These are phyloP conservation scores for Ophion obscuratus DNA, from an alignment of 2,888 invertebrate species.

Conservation along the genomic window DNA sequence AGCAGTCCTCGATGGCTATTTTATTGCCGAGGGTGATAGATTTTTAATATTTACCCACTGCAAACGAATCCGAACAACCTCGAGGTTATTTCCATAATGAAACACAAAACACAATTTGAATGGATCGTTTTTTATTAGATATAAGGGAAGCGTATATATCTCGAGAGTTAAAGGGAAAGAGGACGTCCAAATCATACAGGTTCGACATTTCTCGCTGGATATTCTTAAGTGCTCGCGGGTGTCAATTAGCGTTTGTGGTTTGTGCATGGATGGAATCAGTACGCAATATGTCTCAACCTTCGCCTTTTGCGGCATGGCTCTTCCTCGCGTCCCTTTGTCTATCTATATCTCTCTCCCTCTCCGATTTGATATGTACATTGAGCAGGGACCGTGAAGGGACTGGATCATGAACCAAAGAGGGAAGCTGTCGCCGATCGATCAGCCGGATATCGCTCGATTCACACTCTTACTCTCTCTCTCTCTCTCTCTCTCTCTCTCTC, in stretches of 20 bases:
- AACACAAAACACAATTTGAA: no score
- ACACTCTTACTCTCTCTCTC: constrained; percentile 25
- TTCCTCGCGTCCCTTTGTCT: constrained; percentile 19
- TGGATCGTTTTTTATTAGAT: background rate
- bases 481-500: no score
- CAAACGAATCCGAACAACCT: no score
- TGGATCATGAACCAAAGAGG: constrained; percentile 48
- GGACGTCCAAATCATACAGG: no score
- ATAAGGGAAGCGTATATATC: background rate
- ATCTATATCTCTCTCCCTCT: constrained; percentile 9
- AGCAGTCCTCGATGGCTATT: no score
- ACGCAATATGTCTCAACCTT: constrained; percentile 51
- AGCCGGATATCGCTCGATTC: constrained; percentile 62
- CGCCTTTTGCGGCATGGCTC: constrained; percentile 23
- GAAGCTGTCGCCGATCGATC: constrained; percentile 53
- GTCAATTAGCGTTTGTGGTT: constrained; percentile 66
- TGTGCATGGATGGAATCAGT: constrained; percentile 60
- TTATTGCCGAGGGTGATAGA: no score
- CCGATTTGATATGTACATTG: constrained; percentile 6
- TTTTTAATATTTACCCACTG: no score
- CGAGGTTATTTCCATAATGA: no score
- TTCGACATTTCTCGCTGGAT: background rate
- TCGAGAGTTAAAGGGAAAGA: rapidly evolving
- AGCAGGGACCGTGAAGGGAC: constrained; percentile 34
- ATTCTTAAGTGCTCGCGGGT: constrained; percentile 62